phyloP scores from a whole-genome alignment of 92 coral and sea anemone genomes.

The Epizoanthus scotinus region DNA sequence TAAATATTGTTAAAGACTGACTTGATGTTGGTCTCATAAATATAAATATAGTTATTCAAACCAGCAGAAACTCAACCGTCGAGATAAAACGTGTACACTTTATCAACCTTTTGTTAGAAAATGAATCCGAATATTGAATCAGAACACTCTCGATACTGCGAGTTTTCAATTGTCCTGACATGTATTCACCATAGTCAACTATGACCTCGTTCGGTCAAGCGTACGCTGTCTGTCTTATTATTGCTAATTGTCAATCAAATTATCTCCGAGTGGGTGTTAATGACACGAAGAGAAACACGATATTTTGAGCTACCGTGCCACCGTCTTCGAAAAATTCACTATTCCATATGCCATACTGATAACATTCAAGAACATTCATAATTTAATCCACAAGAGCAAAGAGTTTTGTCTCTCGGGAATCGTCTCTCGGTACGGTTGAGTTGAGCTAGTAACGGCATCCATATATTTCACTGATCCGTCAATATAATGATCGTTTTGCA shows the following conservation, averaged over 20 bases:
- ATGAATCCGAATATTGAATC: not conserved
- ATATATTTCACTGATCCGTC: too few species aligned
- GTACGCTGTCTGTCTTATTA: not conserved
- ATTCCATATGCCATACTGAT: too few species aligned
- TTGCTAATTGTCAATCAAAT: not conserved
- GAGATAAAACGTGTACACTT: not conserved
- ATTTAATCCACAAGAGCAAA: too few species aligned
- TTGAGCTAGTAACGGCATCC: too few species aligned
- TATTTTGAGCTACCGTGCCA: not conserved
- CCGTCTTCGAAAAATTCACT: not conserved
- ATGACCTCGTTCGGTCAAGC: not conserved
- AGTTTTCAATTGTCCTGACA: not conserved
- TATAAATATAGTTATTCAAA: too few species aligned
- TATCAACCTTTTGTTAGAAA: not conserved
- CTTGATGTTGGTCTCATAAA: too few species aligned
- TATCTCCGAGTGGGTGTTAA: not conserved
- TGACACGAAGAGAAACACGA: not conserved
- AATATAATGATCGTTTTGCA: too few species aligned
- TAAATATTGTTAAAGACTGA: too few species aligned
- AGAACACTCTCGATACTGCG: not conserved
- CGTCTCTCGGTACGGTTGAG: too few species aligned
- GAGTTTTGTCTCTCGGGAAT: too few species aligned
- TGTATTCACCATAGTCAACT: not conserved
- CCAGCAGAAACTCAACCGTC: too few species aligned
- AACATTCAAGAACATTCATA: too few species aligned